Conservation (phyloP, 2,888 invertebrate genomes). For the Lithophane ornitopus region DNA sequence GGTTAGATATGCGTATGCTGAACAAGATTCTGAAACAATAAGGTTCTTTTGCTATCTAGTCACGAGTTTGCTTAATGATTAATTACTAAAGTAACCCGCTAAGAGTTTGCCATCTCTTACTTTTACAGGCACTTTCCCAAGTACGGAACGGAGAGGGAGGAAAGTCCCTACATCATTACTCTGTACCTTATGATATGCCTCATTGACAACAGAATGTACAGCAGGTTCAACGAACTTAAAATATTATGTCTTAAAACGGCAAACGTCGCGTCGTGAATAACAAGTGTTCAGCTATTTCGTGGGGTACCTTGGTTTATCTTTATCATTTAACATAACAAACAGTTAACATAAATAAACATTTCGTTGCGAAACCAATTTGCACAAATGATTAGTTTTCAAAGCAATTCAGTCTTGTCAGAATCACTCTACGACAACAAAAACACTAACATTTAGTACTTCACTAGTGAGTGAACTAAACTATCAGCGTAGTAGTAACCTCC, state of each 20-base stretch:
- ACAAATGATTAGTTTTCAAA: slow-evolving; percentile 42
- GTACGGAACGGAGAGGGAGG: no score
- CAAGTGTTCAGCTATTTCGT: slow-evolving; percentile 20
- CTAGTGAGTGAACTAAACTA: not conserved
- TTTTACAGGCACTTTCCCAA: no score
- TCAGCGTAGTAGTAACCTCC: not conserved
- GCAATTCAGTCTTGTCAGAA: slow-evolving; percentile 27
- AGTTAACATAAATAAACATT: slow-evolving; percentile 29
- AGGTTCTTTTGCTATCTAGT: not conserved
- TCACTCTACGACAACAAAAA: slow-evolving; percentile 36
- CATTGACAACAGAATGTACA: not conserved
- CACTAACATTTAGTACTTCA: not conserved
- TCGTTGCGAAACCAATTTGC: slow-evolving; percentile 39
- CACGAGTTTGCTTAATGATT: not conserved
- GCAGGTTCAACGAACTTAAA: slow-evolving; percentile 1
- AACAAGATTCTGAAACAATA: not conserved
- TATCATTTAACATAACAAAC: slow-evolving; percentile 47
- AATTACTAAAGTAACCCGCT: no score
- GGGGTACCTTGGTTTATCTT: slow-evolving; percentile 10
- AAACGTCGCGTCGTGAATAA: not conserved
- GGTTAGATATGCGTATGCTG: slow-evolving; percentile 11
- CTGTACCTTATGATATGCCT: not conserved
- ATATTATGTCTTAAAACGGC: no score
- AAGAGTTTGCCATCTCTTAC: no score
- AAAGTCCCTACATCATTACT: not conserved